These are phyloP conservation scores for Schizotus pectinicornis DNA, from an alignment of 2,888 invertebrate genomes.

Conservation along the genomic window DNA sequence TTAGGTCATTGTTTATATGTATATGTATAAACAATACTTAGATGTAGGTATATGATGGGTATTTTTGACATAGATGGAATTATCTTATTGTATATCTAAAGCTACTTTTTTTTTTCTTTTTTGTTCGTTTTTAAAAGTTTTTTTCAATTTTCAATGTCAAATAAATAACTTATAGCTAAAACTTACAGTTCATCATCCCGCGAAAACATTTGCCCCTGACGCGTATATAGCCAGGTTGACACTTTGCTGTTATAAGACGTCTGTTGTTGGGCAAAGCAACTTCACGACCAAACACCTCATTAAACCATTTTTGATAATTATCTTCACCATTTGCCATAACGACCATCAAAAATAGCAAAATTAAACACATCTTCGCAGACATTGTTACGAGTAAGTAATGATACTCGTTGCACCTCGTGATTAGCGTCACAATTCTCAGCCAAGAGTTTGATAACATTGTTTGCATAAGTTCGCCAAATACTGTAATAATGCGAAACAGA, in stretches of 20 bases:
- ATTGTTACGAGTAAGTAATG: background rate
- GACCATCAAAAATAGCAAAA: background rate
- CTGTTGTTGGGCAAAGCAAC: background rate
- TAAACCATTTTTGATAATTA: background rate
- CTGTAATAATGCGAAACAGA: background rate
- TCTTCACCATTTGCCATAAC: conserved; percentile 2
- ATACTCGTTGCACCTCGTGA: too few species aligned
- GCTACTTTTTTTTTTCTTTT: too few species aligned
- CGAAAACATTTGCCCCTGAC: conserved; percentile 18
- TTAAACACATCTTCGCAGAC: background rate
- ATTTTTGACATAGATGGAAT: too few species aligned
- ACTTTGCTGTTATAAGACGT: conserved; percentile 8
- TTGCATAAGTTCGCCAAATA: background rate
- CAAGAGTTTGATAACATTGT: conserved; percentile 6
- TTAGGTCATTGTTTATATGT: too few species aligned
- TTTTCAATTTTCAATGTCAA: too few species aligned
- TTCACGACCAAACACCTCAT: too few species aligned
- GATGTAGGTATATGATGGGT: too few species aligned
- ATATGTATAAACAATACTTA: too few species aligned
- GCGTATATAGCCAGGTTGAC: conserved; percentile 20
- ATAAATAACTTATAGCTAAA: background rate
- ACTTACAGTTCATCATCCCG: background rate
- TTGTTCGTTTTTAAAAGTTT: too few species aligned
- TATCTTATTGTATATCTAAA: too few species aligned
- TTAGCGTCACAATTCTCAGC: too few species aligned